Evolutionary conservation across 2,797 vertebrate species (phyloP), one percentile per base, ranked within the genome.

Genomic region (Neoniphon sammara): DNA sequence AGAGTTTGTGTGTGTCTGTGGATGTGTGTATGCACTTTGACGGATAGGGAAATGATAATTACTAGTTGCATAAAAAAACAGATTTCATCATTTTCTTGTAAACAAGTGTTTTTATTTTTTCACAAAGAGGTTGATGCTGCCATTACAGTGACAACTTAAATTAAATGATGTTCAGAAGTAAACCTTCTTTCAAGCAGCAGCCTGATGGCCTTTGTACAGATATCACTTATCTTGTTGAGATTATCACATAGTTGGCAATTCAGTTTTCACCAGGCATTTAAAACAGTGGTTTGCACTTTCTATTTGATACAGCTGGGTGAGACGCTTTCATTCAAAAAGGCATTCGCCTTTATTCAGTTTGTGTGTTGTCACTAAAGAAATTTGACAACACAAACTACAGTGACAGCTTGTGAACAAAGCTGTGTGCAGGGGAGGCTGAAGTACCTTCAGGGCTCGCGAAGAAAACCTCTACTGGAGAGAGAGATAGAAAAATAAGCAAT

Each of bases 291-390:
- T 27, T 61, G 53, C 61, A 9, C 70, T 58, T 15, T 66, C 14
- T 71, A 50, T 21, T 42, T 42, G 20, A 75, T 71, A 78, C 18
- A 57, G 20, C 42, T 30, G 36, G 58, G 15, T 60, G 77, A 66
- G 52, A 70, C 5, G 31, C 21, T 77, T 72, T 70, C 65, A 85
- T 81, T 77, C 73, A 81, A 85, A 75, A 49, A 64, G 18, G 3
- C 72, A 67, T 4, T 21, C 47, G 12, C 57, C 61, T 67, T 56
- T 72, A 52, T 76, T 75, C 27, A 15, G 59, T 66, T 73, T 70
- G 34, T 53, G 20, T 42, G 9, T 60, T 60, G 31, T 8, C 20
- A 39, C 2, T 42, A 7, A 63, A 34, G 4, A 76, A 67, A 47
- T 70, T 70, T 42, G 31, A 75, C 49, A 64, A 58, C 1, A 30